Conservation (phyloP, 1,140 invertebrate species). For the Bombus confusus region DNA sequence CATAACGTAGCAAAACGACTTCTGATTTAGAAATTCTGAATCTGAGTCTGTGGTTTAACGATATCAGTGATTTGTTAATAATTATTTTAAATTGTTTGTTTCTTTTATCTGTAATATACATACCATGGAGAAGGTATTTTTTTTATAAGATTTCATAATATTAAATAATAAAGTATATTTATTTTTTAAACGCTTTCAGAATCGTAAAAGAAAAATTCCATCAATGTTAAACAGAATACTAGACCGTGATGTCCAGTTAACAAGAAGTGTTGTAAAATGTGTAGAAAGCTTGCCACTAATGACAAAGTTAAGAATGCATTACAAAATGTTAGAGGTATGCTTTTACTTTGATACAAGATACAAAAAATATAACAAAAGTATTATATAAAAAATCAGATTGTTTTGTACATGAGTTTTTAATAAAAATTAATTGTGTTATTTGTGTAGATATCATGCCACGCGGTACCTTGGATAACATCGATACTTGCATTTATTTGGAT, state of each 20-base stretch:
- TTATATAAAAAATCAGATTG: conserved; percentile 7
- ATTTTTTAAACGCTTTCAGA: not conserved
- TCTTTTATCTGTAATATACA: not conserved
- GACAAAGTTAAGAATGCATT: conserved; percentile 85
- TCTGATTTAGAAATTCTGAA: too few relatives aligned
- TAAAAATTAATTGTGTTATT: conserved; percentile 24
- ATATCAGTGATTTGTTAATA: not conserved
- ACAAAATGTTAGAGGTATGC: conserved; percentile 87
- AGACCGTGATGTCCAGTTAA: conserved; percentile 85
- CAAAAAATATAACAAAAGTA: not conserved
- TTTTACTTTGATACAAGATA: too few relatives aligned
- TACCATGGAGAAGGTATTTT: conserved; percentile 10
- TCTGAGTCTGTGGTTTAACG: too few relatives aligned
- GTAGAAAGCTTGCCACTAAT: conserved; percentile 84
- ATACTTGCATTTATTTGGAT: conserved; percentile 90
- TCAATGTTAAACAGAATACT: conserved; percentile 83
- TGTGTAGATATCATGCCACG: conserved; percentile 92
- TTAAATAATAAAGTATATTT: not conserved
- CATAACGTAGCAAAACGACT: too few relatives aligned
- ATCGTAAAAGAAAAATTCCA: conserved; percentile 83
- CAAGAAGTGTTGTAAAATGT: conserved; percentile 85
- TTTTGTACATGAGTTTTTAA: not conserved
- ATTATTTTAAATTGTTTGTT: not conserved
- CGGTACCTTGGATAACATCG: conserved; percentile 91
- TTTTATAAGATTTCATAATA: not conserved